phyloP scores from a whole-genome alignment of 2,113 vertebrate species.

The Rallus limicola region DNA sequence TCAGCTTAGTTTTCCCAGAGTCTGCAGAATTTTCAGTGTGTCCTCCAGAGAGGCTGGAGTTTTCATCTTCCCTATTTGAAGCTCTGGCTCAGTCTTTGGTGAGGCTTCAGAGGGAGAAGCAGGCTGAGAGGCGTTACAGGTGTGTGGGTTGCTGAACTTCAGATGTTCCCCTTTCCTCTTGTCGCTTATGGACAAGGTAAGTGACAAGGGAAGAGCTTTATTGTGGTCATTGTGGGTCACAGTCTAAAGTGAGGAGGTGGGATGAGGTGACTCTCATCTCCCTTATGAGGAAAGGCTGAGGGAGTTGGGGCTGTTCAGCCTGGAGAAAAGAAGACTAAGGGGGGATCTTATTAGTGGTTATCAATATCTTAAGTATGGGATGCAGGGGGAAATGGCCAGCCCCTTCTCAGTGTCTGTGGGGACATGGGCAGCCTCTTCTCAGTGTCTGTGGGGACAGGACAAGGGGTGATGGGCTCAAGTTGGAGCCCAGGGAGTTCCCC shows the following conservation, averaged over 20 bases:
- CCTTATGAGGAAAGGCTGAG: no score
- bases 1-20: neutral
- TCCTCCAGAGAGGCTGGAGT: neutral
- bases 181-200: neutral
- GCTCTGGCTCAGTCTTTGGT: neutral
- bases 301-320: no score
- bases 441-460: no score
- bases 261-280: no score
- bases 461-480: no score
- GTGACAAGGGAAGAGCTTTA: neutral
- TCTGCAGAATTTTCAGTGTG: conserved; percentile 15
- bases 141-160: neutral
- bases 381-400: no score
- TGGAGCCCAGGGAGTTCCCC: no score
- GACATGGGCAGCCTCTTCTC: no score
- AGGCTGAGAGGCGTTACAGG: neutral
- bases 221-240: neutral
- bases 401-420: no score
- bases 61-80: neutral
- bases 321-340: no score
- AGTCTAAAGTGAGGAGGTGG: neutral
- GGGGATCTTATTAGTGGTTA: no score
- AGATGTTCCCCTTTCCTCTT: neutral
- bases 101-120: neutral
- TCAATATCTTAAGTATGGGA: no score